These are phyloP conservation scores for Caenorhabditis briggsae DNA, from an alignment of 1,140 invertebrate genomes.

Conservation along the genomic window DNA sequence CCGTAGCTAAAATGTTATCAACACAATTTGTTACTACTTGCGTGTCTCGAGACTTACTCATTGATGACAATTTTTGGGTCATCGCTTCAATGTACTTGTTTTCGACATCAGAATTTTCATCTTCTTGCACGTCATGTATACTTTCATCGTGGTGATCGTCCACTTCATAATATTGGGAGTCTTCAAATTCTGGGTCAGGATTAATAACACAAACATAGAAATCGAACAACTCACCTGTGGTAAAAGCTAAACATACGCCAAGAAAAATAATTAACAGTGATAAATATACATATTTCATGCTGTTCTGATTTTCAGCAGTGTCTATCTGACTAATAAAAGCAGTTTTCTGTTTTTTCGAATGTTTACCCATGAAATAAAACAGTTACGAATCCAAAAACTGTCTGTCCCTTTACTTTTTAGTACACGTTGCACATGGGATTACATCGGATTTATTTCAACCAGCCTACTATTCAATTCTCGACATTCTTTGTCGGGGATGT, in stretches of 20 bases:
- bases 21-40: background rate
- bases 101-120: background rate
- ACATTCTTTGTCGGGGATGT: background rate
- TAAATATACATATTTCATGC: constrained; percentile 26
- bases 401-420: background rate
- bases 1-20: constrained; percentile 10
- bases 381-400: background rate
- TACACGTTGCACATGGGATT: constrained; percentile 31
- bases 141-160: background rate
- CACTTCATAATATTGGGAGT: background rate
- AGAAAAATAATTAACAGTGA: constrained; percentile 6
- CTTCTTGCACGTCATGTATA: background rate
- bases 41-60: constrained; percentile 2
- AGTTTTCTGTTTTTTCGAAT: background rate
- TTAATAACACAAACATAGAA: background rate
- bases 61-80: too few species aligned
- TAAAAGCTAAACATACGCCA: background rate
- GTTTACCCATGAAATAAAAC: background rate
- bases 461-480: background rate
- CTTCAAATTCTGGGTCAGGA: constrained; percentile 10
- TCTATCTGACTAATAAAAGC: background rate
- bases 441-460: constrained; percentile 2
- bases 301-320: background rate
- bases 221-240: background rate
- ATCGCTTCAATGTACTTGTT: too few species aligned